Conservation (phyloP, 2,113 vertebrate species). For the Columba janthina region DNA sequence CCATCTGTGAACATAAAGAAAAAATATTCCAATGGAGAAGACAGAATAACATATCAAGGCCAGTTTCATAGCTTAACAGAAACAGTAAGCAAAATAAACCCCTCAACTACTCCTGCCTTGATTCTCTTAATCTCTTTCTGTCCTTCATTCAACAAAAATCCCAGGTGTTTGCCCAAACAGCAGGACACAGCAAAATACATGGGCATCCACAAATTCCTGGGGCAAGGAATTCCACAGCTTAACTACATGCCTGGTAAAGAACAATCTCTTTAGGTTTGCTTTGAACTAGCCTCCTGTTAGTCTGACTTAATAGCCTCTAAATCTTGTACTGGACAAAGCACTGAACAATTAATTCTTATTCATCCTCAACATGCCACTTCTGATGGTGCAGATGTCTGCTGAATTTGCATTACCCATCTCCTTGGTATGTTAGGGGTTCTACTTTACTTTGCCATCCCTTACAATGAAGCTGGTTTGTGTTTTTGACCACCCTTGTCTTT, state of each 20-base stretch:
- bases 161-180: background rate
- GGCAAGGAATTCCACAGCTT: background rate
- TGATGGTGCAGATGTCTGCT: background rate
- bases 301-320: background rate
- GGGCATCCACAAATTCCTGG: background rate
- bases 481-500: background rate
- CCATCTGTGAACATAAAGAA: rapidly evolving
- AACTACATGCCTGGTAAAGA: background rate
- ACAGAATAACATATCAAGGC: background rate
- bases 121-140: background rate
- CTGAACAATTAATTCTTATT: background rate
- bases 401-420: background rate
- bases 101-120: background rate
- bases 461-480: background rate
- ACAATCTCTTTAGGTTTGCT: background rate
- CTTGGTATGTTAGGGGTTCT: background rate
- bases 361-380: background rate
- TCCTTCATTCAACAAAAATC: background rate
- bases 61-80: background rate
- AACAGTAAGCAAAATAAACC: background rate
- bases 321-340: background rate
- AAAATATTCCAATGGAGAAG: background rate
- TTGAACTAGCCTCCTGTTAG: background rate
- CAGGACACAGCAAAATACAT: background rate
- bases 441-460: background rate